Base-by-base conservation (phyloP, 2,888 invertebrate genomes). In the Melinaea menophilus region DNA sequence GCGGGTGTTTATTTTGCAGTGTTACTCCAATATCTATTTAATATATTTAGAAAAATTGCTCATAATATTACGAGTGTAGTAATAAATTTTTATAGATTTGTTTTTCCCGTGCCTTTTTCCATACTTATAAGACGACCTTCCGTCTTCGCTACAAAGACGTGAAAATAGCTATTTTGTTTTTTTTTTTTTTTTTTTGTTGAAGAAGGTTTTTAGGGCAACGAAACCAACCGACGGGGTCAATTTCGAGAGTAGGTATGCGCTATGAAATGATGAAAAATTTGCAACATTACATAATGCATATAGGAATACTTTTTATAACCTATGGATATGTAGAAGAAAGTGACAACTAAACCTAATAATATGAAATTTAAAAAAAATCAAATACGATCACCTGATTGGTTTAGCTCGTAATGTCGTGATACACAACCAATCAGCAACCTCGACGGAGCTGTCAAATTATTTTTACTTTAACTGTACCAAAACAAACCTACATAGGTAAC, bases 61-160 rank as follows among this genome's bases (percentile, higher is more conserved):
- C 7, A 51, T 13, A 51, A 9, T 9, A 4, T 9, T 51, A 22
- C 22, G 2, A 22, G 9, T 22, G 22, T 22, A 22, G 22, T 22
- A 22, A 22, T 62, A 67, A 58, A 56, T 60, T 63, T 64, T 66
- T 64, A 65, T 56, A 54, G 61, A 45, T 65, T 58, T 65, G 61
- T 65, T 59, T 64, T 63, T 60, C 48, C 34, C 41, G 45, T 45
- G 54, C 55, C 59, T 64, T 69, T 66, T 69, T 66, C 61, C 61
- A 69, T 68, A 70, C 65, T 69, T 62, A 71, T 69, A 63, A 65
- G 62, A 45, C 62, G 67, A 65, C 67, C 66, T 69, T 68, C 56
- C 64, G 60, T 41, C 59, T 46, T 63, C 54, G 64, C 64, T 45
- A 37, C 68, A 60, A 66, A 59, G 61, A 63, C 62, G 56, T 41